Base-by-base conservation (phyloP, 2,888 invertebrate genomes). In the Microctonus brassicae region DNA sequence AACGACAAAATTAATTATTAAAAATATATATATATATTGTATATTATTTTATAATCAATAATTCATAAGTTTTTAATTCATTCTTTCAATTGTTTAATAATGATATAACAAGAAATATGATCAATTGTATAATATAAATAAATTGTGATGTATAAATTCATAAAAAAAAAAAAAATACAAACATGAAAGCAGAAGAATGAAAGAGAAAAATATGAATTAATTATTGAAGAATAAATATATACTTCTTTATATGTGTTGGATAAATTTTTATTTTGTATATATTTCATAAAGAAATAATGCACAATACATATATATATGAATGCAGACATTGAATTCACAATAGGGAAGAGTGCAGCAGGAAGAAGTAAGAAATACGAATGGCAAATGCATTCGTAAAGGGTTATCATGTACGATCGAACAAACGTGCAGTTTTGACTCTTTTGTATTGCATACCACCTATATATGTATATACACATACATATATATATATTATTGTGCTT, bases 1-100 rank as follows among this genome's bases (percentile, higher is more conserved):
- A 89, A 13, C 87, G 87, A 34, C 69, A 89, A 89, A 79, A 88
- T 86, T 76, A 73, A 77, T 69, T 77, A 72, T 79, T 17, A 34
- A 26, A 52, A 55, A 55, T 33, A 60, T 53, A 24, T 13, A 20
- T 10, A n/a, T 42, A 39, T 62, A 5, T 42, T 24, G 10, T n/a
- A n/a, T 42, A 36, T 61, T 39, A 55, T 53, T 55, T 34, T 65
- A 52, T 64, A n/a, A n/a, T n/a, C n/a, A 64, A 42, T 42, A n/a
- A 42, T 26, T 39, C 42, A 33, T 26, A 13, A 55, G 7, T n/a
- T 47, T 47, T 47, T 47, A n/a, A 17, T n/a, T 20, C 17, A 47
- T n/a, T 17, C 17, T 47, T 47, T 47, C 17, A 47, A 47, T 47
- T 17, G 17, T n/a, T 47, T 47, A 47, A 47, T 47, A 47, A 47